Evolutionary conservation across 2,113 vertebrate species (phyloP).

Genomic region (Alexandromys fortis): DNA sequence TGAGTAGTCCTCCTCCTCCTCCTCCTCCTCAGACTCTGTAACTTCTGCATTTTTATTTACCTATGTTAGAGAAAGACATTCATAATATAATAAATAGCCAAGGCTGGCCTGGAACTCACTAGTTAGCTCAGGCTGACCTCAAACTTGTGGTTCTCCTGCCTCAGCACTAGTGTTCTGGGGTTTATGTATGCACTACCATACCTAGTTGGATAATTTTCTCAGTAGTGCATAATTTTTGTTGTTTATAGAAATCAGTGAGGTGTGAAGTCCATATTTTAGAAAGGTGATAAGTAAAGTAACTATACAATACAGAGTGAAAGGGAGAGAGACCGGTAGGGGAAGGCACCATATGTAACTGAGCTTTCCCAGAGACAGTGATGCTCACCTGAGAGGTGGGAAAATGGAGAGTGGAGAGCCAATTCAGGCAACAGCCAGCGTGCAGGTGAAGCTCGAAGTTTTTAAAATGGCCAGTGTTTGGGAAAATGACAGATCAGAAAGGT

Average conservation of each 20-base stretch:
- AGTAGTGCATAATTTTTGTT: background rate
- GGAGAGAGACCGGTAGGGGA: background rate
- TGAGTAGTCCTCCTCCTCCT: slow-evolving; percentile 74
- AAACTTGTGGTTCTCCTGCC: background rate
- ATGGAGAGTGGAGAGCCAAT: background rate
- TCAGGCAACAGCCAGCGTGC: background rate
- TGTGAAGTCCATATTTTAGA: background rate
- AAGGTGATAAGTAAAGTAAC: background rate
- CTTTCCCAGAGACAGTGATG: background rate
- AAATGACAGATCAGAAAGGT: background rate
- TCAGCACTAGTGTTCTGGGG: background rate
- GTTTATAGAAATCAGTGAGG: background rate
- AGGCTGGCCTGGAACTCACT: background rate
- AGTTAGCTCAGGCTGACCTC: background rate
- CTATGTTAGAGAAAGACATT: background rate
- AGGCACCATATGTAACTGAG: background rate
- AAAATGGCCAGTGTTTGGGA: background rate
- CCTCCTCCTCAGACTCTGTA: background rate
- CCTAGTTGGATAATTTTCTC: background rate
- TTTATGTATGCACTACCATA: background rate
- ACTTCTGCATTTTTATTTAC: background rate
- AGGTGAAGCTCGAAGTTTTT: background rate
- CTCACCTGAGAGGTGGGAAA: background rate
- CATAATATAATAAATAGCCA: background rate
- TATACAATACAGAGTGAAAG: background rate